These are phyloP conservation scores for Heliconius melpomene DNA, from an alignment of 1,140 invertebrate genomes.

Conservation along the genomic window DNA sequence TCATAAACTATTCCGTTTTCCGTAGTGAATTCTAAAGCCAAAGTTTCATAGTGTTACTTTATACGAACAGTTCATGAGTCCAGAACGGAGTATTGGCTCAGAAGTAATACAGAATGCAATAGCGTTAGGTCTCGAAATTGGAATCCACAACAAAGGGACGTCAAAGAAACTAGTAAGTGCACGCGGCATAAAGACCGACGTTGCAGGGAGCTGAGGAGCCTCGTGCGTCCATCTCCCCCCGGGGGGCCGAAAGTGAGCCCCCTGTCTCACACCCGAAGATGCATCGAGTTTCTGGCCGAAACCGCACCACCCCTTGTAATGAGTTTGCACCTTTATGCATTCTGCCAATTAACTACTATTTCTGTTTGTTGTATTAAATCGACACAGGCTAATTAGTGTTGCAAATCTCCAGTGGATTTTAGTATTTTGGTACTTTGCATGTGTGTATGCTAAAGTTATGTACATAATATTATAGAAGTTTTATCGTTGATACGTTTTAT, in stretches of 20 bases:
- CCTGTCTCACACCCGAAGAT: constrained; percentile 73
- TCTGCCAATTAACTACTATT: constrained; percentile 47
- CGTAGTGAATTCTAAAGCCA: neutral
- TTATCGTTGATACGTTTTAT: constrained; percentile 1
- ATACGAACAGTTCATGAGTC: constrained; percentile 28
- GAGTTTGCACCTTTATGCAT: constrained; percentile 66
- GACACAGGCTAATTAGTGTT: constrained; percentile 39
- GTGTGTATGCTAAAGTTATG: neutral
- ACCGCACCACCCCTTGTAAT: constrained; percentile 72
- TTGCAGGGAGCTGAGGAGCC: constrained; percentile 68
- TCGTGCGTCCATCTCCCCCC: constrained; percentile 75
- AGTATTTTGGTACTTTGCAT: neutral
- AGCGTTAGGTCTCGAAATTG: constrained; percentile 71
- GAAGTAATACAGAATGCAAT: constrained; percentile 46
- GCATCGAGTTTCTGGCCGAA: constrained; percentile 75
- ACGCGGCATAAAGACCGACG: constrained; percentile 76
- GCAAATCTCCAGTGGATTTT: constrained; percentile 28
- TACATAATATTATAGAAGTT: neutral
- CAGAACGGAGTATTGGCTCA: constrained; percentile 32
- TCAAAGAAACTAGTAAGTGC: constrained; percentile 79
- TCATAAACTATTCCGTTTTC: neutral
- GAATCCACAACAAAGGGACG: constrained; percentile 78
- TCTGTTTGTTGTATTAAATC: constrained; percentile 48
- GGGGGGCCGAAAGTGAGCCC: constrained; percentile 61
- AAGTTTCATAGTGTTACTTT: constrained; percentile 11